Percentiles rank a stretch among this genome's conserved stretches.
These are phyloP conservation scores for Rhopalosiphum padi DNA, from an alignment of 1,140 invertebrate species.

Conservation along the genomic window DNA sequence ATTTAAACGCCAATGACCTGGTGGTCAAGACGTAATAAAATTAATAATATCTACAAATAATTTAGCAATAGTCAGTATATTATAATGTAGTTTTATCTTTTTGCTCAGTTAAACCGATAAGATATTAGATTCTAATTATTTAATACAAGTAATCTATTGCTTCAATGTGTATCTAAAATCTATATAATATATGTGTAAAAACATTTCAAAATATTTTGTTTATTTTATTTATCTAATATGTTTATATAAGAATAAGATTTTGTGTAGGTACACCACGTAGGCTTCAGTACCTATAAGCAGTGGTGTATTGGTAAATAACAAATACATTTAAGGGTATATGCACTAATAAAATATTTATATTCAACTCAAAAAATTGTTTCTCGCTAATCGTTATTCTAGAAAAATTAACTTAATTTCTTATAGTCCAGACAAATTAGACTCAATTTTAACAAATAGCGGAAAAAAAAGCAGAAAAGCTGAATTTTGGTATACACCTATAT, in stretches of 20 bases:
- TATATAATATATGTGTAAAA: background rate
- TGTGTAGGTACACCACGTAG: background rate
- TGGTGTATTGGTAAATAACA: too few relatives aligned
- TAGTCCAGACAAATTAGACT: too few relatives aligned
- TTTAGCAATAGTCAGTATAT: background rate
- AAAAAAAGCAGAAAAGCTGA: too few relatives aligned
- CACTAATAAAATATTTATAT: too few relatives aligned
- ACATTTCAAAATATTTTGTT: background rate
- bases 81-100: background rate
- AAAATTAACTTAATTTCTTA: too few relatives aligned
- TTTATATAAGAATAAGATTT: background rate
- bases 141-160: background rate
- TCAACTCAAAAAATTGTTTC: too few relatives aligned
- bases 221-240: background rate
- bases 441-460: too few relatives aligned
- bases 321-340: too few relatives aligned
- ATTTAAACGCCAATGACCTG: constrained; percentile 1
- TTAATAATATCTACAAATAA: background rate
- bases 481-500: too few relatives aligned
- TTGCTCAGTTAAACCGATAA: background rate
- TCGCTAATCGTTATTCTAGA: too few relatives aligned
- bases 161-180: background rate
- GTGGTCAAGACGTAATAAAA: background rate
- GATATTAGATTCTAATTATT: background rate
- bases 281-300: background rate